phyloP scores from a whole-genome alignment of 2,797 vertebrate species.

The Sebastes dallii region DNA sequence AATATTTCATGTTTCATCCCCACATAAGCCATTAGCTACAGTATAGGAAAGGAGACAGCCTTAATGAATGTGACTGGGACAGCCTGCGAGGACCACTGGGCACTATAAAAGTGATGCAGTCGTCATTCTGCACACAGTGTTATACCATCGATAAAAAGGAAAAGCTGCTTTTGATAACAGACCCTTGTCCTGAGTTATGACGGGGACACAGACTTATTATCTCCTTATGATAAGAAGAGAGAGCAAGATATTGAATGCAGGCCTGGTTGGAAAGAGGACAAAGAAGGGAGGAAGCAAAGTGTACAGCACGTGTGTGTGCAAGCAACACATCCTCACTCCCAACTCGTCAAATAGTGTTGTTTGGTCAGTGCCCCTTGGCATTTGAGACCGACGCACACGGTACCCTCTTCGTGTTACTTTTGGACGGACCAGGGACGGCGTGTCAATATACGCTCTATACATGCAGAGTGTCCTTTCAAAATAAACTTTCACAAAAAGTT shows the following conservation, averaged over 20 bases:
- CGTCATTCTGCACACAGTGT: slow-evolving; percentile 4
- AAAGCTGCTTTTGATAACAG: slow-evolving; percentile 19
- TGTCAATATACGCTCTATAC: too few species aligned
- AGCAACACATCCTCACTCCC: too few species aligned
- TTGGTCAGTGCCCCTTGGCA: too few species aligned
- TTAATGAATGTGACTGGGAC: slow-evolving; percentile 49
- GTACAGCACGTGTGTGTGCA: not conserved
- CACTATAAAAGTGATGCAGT: slow-evolving; percentile 28
- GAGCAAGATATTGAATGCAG: not conserved
- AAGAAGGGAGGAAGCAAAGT: not conserved
- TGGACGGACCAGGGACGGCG: too few species aligned
- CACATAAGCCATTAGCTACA: slow-evolving; percentile 43
- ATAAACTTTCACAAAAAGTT: too few species aligned
- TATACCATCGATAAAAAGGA: slow-evolving; percentile 21
- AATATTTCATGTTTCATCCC: slow-evolving; percentile 71
- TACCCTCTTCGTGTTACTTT: too few species aligned
- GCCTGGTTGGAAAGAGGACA: not conserved
- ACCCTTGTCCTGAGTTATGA: slow-evolving; percentile 26
- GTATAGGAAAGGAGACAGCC: slow-evolving; percentile 10
- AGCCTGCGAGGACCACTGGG: slow-evolving; percentile 33
- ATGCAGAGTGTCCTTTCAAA: too few species aligned
- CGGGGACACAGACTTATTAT: not conserved
- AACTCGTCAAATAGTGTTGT: too few species aligned
- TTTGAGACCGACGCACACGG: too few species aligned
- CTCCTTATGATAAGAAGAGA: slow-evolving; percentile 8